A percentile compares a stretch with the other conserved stretches of the same genome.
Evolutionary conservation across 1,140 invertebrate genomes (phyloP).

Genomic region (Drosophila sp.): DNA sequence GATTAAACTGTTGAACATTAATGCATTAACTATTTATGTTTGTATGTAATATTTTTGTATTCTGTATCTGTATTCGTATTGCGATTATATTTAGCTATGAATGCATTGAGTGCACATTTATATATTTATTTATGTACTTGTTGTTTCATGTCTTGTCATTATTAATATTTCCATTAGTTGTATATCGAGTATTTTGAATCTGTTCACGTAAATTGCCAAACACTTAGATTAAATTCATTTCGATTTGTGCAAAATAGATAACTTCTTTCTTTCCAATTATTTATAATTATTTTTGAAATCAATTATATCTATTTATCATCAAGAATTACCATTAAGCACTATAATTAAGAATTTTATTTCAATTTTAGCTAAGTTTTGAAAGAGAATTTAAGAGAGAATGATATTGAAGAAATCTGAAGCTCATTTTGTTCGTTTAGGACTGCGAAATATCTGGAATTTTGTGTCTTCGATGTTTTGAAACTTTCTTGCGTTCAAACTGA

Average conservation of each 20-base stretch:
- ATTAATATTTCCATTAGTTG: slow-evolving; percentile 14
- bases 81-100: slow-evolving; percentile 57
- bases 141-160: slow-evolving; percentile 22
- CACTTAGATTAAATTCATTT: slow-evolving; percentile 20
- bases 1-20: slow-evolving; percentile 80
- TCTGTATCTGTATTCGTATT: slow-evolving; percentile 54
- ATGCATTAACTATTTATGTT: slow-evolving; percentile 61
- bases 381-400: not conserved
- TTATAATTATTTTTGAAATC: slow-evolving; percentile 2
- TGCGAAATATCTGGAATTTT: slow-evolving; percentile 7
- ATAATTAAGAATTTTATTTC: not conserved
- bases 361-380: not conserved
- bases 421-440: not conserved
- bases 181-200: slow-evolving; percentile 33
- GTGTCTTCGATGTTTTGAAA: slow-evolving; percentile 33
- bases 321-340: slow-evolving; percentile 12
- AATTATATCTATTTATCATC: slow-evolving; percentile 3
- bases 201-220: slow-evolving; percentile 21
- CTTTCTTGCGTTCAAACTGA: slow-evolving; percentile 63
- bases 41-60: slow-evolving; percentile 12
- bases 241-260: slow-evolving; percentile 41
- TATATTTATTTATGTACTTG: slow-evolving; percentile 35
- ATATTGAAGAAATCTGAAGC: slow-evolving; percentile 12
- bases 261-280: slow-evolving; percentile 12
- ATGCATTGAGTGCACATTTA: slow-evolving; percentile 51